These are phyloP conservation scores for Drosophila flavopinicola DNA, from an alignment of 2,888 invertebrate genomes.

Conservation along the genomic window DNA sequence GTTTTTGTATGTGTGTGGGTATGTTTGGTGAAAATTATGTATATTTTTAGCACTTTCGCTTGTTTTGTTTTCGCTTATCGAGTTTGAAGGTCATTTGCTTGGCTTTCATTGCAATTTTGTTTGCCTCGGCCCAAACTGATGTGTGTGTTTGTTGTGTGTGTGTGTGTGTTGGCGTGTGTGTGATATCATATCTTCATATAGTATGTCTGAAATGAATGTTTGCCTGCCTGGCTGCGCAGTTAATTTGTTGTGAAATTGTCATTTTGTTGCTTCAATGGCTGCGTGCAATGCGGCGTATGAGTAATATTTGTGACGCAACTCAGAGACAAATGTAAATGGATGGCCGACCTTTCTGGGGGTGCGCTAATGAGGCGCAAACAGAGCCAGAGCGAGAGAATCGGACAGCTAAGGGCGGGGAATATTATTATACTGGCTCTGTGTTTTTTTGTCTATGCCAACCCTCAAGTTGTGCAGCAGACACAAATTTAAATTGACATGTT, in stretches of 20 bases:
- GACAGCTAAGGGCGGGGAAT: not conserved
- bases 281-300: conserved; percentile 74
- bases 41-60: conserved; percentile 79
- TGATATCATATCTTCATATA: conserved; percentile 64
- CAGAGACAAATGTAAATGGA: conserved; percentile 39
- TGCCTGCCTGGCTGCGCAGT: conserved; percentile 68
- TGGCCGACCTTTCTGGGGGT: conserved; percentile 44
- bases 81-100: conserved; percentile 79
- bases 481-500: conserved; percentile 74
- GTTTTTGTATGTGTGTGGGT: conserved; percentile 14
- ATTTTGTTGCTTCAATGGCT: conserved; percentile 74
- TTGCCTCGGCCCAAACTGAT: conserved; percentile 1
- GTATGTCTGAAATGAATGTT: conserved; percentile 48
- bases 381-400: conserved; percentile 6
- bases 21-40: conserved; percentile 70
- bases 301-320: conserved; percentile 60
- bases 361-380: conserved; percentile 66
- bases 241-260: conserved; percentile 80
- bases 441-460: not conserved
- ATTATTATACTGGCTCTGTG: not conserved
- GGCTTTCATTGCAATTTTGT: conserved; percentile 62
- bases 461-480: not conserved
- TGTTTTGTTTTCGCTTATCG: conserved; percentile 80
- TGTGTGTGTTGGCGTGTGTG: conserved; percentile 29
- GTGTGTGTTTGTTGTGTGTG: conserved; percentile 4